Conservation (phyloP, 2,797 vertebrate species). For the Sebastes hubbsi region DNA sequence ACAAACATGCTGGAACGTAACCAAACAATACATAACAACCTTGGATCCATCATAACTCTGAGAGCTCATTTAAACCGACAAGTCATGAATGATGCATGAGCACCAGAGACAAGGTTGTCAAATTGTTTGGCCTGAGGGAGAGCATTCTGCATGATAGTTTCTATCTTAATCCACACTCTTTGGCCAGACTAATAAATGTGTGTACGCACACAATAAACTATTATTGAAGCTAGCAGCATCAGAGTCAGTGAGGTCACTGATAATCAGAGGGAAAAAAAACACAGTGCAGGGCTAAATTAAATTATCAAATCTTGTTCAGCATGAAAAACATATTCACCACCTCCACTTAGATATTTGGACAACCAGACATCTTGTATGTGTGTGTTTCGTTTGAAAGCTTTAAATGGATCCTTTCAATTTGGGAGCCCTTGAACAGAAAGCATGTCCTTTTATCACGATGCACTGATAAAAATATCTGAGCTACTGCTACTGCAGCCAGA, state of each 20-base stretch:
- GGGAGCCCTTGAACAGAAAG: conserved; percentile 48
- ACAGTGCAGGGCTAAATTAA: not conserved
- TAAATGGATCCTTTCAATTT: conserved; percentile 34
- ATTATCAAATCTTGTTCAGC: not conserved
- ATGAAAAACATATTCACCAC: not conserved
- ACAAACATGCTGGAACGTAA: conserved; percentile 33
- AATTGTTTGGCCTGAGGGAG: conserved; percentile 46
- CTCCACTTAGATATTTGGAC: not conserved
- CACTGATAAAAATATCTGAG: conserved; percentile 63
- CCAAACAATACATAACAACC: conserved; percentile 44
- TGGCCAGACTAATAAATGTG: conserved; percentile 9
- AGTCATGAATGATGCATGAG: conserved; percentile 66
- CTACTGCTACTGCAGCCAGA: conserved; percentile 52
- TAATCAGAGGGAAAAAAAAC: conserved; percentile 11
- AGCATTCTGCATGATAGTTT: conserved; percentile 36
- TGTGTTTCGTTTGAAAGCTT: conserved; percentile 37
- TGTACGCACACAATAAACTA: conserved; percentile 2
- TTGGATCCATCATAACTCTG: conserved; percentile 39
- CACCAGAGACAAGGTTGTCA: conserved; percentile 53
- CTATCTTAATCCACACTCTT: conserved; percentile 35
- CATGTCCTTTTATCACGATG: conserved; percentile 49
- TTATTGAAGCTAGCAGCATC: not conserved
- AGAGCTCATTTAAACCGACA: conserved; percentile 58
- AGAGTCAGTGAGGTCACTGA: not conserved
- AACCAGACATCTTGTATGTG: not conserved